phyloP scores from a whole-genome alignment of 2,888 invertebrate species.

The Tetragonisca angustula region DNA sequence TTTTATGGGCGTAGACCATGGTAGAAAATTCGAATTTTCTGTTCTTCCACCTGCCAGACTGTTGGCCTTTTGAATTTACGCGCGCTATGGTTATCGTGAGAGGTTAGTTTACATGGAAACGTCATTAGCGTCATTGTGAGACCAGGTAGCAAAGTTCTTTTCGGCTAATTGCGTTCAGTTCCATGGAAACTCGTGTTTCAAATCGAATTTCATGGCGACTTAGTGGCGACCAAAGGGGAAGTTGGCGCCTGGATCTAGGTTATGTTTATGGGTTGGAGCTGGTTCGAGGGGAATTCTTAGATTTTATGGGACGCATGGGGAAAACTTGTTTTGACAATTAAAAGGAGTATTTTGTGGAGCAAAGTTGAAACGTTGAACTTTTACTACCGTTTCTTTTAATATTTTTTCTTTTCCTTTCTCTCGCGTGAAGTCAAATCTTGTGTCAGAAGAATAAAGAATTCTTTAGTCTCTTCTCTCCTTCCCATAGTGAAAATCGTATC shows the following conservation, averaged over 20 bases:
- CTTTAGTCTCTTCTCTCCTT: neutral
- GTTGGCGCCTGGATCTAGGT: conserved; percentile 23
- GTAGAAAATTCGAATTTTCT: neutral
- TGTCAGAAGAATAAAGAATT: neutral
- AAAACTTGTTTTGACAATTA: conserved; percentile 6
- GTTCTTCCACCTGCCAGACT: neutral
- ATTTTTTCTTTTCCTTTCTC: neutral
- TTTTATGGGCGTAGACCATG: conserved; percentile 4
- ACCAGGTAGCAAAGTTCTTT: conserved; percentile 31
- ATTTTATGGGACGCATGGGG: neutral
- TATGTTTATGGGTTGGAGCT: conserved; percentile 1
- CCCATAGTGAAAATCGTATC: neutral
- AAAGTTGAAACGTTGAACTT: neutral
- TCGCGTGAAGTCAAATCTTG: neutral
- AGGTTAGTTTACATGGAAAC: conserved; percentile 51
- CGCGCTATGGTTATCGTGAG: neutral
- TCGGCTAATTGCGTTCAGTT: conserved; percentile 38
- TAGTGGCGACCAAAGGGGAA: neutral
- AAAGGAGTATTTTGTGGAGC: neutral
- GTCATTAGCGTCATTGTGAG: conserved; percentile 61
- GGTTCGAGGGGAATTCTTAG: neutral
- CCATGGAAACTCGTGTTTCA: conserved; percentile 4
- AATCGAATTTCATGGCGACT: neutral
- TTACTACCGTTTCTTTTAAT: neutral
- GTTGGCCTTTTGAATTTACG: conserved; percentile 6